Conservation (phyloP, 1,140 invertebrate species). For the Drosophila malerkotliana region DNA sequence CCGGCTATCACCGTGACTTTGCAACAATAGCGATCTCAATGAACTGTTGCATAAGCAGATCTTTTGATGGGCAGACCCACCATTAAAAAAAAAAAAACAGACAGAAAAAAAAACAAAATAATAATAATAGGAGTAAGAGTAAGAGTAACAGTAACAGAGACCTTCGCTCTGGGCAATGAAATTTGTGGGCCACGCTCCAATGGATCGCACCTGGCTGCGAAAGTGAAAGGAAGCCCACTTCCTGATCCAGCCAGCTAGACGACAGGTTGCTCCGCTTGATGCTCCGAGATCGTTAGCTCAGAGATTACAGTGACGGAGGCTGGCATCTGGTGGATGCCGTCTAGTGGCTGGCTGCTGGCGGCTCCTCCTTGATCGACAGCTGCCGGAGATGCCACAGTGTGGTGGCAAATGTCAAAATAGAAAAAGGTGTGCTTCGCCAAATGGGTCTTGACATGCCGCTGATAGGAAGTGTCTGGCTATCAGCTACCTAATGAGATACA, state of each 20-base stretch:
- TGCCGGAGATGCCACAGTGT: not conserved
- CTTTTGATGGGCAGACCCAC: constrained; percentile 43
- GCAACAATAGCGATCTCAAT: constrained; percentile 4
- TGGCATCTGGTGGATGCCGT: too few species aligned
- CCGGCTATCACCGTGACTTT: constrained; percentile 40
- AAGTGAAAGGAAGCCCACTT: constrained; percentile 83
- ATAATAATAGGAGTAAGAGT: not conserved
- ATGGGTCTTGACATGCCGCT: not conserved
- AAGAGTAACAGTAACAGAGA: constrained; percentile 32
- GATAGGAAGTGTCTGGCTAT: constrained; percentile 2
- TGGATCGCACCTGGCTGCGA: constrained; percentile 48
- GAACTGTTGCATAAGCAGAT: constrained; percentile 36
- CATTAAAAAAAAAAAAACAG: not conserved
- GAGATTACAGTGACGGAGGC: too few species aligned
- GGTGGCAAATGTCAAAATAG: too few species aligned
- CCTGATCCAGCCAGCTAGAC: constrained; percentile 56
- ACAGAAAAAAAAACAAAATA: not conserved
- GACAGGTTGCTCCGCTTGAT: constrained; percentile 26
- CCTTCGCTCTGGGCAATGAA: constrained; percentile 59
- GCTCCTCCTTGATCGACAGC: not conserved
- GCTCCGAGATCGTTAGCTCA: constrained; percentile 22
- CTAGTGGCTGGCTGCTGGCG: too few species aligned
- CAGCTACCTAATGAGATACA: constrained; percentile 9
- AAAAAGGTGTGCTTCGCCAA: not conserved
- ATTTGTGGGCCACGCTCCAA: constrained; percentile 56